A percentile compares a stretch with the other conserved stretches of the same genome.
Evolutionary conservation across 1,140 invertebrate species (phyloP).

Genomic region (Zaprionus inermis): DNA sequence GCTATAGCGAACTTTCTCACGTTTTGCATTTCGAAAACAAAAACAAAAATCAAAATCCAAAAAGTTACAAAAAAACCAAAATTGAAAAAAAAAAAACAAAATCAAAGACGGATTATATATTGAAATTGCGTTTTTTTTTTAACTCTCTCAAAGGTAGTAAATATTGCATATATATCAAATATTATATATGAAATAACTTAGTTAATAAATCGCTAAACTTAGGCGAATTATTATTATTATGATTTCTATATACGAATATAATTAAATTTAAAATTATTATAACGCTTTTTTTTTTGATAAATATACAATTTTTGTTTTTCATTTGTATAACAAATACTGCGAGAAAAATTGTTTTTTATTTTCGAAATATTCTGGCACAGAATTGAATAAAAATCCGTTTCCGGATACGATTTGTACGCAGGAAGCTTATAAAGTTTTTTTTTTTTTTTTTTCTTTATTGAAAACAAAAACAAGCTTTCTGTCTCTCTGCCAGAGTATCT

Average conservation of each 20-base stretch:
- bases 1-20: slow-evolving; percentile 48
- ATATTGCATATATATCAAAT: slow-evolving; percentile 26
- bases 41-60: slow-evolving; percentile 32
- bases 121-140: slow-evolving; percentile 30
- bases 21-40: slow-evolving; percentile 26
- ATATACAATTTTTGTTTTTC: slow-evolving; percentile 33
- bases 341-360: background rate
- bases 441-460: too few relatives aligned
- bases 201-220: slow-evolving; percentile 42
- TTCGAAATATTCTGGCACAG: slow-evolving; percentile 3
- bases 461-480: background rate
- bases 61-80: slow-evolving; percentile 35
- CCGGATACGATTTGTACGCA: background rate
- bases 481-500: slow-evolving; percentile 18
- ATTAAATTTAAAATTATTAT: background rate
- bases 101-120: slow-evolving; percentile 40
- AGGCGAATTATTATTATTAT: slow-evolving; percentile 37
- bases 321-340: slow-evolving; percentile 47
- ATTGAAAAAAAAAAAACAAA: slow-evolving; percentile 8
- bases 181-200: slow-evolving; percentile 16
- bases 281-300: slow-evolving; percentile 25
- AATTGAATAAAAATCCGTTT: too few relatives aligned
- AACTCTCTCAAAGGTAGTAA: slow-evolving; percentile 26
- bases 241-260: slow-evolving; percentile 26
- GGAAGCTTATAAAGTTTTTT: background rate